Evolutionary conservation across 1,140 invertebrate species (phyloP).

Genomic region (Zaprionus lachaisei): DNA sequence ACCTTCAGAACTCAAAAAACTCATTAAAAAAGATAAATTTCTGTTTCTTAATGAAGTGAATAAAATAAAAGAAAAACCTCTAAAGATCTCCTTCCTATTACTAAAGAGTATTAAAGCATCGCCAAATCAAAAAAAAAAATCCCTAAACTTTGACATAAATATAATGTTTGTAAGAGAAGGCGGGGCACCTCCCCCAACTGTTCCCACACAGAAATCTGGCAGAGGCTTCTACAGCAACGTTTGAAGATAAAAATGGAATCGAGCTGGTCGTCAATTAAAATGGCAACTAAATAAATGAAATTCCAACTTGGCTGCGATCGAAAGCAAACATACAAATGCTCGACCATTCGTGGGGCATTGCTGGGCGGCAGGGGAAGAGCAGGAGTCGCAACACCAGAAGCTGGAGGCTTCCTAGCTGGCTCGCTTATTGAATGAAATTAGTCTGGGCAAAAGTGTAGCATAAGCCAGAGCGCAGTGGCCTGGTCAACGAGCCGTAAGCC

Average conservation of each 20-base stretch:
- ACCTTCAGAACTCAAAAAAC: too few species aligned
- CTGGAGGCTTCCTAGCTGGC: slow-evolving; percentile 2
- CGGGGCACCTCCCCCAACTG: neutral
- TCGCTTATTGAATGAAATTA: slow-evolving; percentile 78
- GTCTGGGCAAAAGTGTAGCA: slow-evolving; percentile 60
- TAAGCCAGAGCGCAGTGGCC: slow-evolving; percentile 54
- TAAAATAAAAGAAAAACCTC: too few species aligned
- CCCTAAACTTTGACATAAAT: slow-evolving; percentile 18
- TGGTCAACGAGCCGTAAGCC: slow-evolving; percentile 68
- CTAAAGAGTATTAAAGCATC: neutral
- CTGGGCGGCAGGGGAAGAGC: neutral
- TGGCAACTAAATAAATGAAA: slow-evolving; percentile 66
- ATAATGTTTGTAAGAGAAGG: slow-evolving; percentile 35
- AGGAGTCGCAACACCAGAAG: neutral
- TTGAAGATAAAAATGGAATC: slow-evolving; percentile 49
- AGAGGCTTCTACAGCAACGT: slow-evolving; percentile 55
- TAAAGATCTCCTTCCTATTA: too few species aligned
- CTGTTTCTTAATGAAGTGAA: too few species aligned
- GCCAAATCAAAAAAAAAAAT: neutral
- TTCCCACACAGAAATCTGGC: neutral
- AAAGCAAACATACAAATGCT: slow-evolving; percentile 68
- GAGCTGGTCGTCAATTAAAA: slow-evolving; percentile 64
- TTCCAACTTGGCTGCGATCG: slow-evolving; percentile 40
- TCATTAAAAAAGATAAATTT: too few species aligned
- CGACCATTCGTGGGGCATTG: slow-evolving; percentile 6